Percentiles rank a stretch among this genome's conserved stretches.
Evolutionary conservation across 2,797 vertebrate species (phyloP).

Genomic region (Malacoctenus gilli): DNA sequence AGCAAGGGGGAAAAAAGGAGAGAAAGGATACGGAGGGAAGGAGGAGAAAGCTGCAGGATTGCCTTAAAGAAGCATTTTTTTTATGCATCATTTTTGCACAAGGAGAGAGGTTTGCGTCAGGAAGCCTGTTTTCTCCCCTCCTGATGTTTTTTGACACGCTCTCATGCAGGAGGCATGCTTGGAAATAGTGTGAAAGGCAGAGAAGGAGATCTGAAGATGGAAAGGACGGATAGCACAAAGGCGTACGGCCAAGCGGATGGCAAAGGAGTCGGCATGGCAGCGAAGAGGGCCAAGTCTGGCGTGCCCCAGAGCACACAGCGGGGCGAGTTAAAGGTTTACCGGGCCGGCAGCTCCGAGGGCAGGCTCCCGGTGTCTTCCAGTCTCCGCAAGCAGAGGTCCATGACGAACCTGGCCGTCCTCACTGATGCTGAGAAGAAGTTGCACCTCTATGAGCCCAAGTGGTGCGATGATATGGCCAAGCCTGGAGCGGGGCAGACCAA

Average conservation of each 20-base stretch:
- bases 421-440: slow-evolving; percentile 97
- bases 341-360: slow-evolving; percentile 82
- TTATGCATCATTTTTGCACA: slow-evolving; percentile 48
- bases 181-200: slow-evolving; percentile 85
- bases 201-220: slow-evolving; percentile 82
- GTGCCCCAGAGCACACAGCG: slow-evolving; percentile 83
- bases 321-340: slow-evolving; percentile 84
- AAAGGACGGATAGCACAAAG: slow-evolving; percentile 80
- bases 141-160: slow-evolving; percentile 83
- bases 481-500: slow-evolving; percentile 80
- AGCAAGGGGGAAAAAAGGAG: slow-evolving; percentile 65
- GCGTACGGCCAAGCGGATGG: slow-evolving; percentile 79
- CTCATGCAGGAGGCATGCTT: slow-evolving; percentile 85
- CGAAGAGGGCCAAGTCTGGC: slow-evolving; percentile 85
- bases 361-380: slow-evolving; percentile 86
- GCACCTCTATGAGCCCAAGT: slow-evolving; percentile 94
- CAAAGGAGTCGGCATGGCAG: slow-evolving; percentile 83
- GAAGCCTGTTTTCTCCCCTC: slow-evolving; percentile 56
- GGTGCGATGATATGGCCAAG: slow-evolving; percentile 95
- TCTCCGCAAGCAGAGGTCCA: slow-evolving; percentile 95
- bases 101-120: slow-evolving; percentile 48
- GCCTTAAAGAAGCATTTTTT: slow-evolving; percentile 52
- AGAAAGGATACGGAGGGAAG: slow-evolving; percentile 56
- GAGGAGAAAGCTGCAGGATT: slow-evolving; percentile 60
- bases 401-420: slow-evolving; percentile 95